Evolutionary conservation across 2,888 invertebrate genomes (phyloP).

Genomic region (Fragum whitleyi): DNA sequence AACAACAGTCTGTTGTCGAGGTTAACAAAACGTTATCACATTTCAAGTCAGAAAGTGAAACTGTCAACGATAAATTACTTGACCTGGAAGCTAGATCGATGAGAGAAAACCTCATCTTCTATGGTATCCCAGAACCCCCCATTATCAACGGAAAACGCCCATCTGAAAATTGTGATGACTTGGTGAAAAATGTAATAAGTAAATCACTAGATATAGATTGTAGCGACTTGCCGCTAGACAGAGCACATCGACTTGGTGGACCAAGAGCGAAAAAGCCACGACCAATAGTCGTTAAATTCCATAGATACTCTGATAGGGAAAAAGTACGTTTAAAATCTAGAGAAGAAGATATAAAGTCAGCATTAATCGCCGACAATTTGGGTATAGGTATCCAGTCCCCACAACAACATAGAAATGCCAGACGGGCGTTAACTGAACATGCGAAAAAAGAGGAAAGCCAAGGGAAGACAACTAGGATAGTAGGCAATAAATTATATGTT

Average conservation of each 20-base stretch:
- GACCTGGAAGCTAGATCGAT: conserved; percentile 26
- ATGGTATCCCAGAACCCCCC: not conserved
- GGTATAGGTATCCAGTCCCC: conserved; percentile 11
- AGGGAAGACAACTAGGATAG: conserved; percentile 14
- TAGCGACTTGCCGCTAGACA: conserved; percentile 7
- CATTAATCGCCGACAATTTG: not conserved
- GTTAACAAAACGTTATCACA: not conserved
- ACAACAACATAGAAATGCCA: conserved; percentile 18
- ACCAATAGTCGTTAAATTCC: conserved; percentile 31
- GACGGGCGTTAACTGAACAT: conserved; percentile 3
- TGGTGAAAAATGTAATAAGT: not conserved
- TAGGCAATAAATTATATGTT: conserved; percentile 17
- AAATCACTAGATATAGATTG: not conserved
- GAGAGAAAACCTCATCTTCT: conserved; percentile 27
- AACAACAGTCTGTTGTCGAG: not conserved
- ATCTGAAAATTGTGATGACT: not conserved
- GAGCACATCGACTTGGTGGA: conserved; percentile 23
- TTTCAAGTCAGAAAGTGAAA: not conserved
- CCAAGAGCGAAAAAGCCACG: conserved; percentile 14
- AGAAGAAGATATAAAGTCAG: not conserved
- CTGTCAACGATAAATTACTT: not conserved
- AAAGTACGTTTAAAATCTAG: conserved; percentile 4
- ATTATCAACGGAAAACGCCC: not conserved
- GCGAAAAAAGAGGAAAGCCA: not conserved
- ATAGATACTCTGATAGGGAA: conserved; percentile 19